Percentiles rank a stretch among this genome's conserved stretches.
These are phyloP conservation scores for Bos javanicus DNA, from an alignment of 2,113 vertebrate species.

Conservation along the genomic window DNA sequence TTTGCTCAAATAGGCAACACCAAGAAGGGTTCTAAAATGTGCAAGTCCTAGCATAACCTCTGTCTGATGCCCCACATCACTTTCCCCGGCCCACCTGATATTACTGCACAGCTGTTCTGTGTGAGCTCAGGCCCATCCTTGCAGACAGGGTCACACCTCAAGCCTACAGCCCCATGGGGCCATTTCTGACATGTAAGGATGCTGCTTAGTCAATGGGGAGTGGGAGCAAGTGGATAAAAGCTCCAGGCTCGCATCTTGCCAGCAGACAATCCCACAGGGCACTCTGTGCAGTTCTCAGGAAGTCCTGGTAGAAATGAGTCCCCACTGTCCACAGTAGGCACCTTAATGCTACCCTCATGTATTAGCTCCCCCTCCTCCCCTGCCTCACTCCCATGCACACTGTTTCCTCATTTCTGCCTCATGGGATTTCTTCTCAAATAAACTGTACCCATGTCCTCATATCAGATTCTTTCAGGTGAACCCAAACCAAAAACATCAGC, in stretches of 20 bases:
- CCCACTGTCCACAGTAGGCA: not conserved
- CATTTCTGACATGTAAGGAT: not conserved
- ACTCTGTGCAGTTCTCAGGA: not conserved
- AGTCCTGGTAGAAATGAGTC: not conserved
- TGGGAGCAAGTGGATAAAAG: not conserved
- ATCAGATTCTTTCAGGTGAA: not conserved
- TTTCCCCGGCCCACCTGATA: not conserved
- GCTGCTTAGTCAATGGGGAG: not conserved
- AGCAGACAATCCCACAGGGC: not conserved
- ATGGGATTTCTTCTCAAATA: not conserved
- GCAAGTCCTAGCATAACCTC: not conserved
- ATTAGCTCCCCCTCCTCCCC: not conserved
- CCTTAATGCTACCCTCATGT: not conserved
- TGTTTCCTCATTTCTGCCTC: not conserved
- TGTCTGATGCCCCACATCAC: not conserved
- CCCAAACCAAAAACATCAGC: constrained; percentile 6
- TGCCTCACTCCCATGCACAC: not conserved
- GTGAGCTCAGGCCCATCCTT: not conserved
- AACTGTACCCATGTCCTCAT: not conserved
- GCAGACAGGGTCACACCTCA: not conserved
- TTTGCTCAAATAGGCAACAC: not conserved
- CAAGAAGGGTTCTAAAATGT: not conserved
- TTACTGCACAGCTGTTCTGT: not conserved
- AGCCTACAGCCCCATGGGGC: not conserved
- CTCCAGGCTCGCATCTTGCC: not conserved